Base-by-base conservation (phyloP, 2,113 vertebrate genomes). In the Bagarius yarrelli region DNA sequence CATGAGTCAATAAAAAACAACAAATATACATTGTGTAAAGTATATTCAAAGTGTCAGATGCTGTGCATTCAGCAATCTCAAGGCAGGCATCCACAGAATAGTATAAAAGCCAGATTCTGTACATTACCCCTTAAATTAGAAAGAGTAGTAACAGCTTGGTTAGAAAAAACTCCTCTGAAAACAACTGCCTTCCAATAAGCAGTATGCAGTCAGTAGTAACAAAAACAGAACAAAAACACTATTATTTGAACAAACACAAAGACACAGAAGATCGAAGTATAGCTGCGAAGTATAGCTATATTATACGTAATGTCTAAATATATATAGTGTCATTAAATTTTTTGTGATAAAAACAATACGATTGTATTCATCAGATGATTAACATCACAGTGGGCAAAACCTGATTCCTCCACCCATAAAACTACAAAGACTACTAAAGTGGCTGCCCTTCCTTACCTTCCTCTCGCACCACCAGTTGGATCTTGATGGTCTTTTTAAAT, bases 401-500 rank as follows among this genome's bases (percentile, higher is more conserved):
- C 70, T 15, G 34, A 25, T 27, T 19, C 19, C 21, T 32, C 4
- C 32, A 23, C 70, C 30, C n/a, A 21, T 53, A 32, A 53, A 72
- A 13, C 69, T n/a, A n/a, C n/a, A n/a, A 11, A 36, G 19, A 36
- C 63, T 23, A 47, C 34, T 47, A 16, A 15, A 27, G 15, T 47
- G 40, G 18, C 3, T 30, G 25, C 16, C 5, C 12, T 34, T 23
- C 13, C 90, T 61, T 90, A 99, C 98, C 95, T 90, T 94, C 88
- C 82, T 93, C 91, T 19, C 89, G 94, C 88, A 99, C 98, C 5
- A 86, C 93, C 82, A 99, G 91, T 0, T 91, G 88, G 88, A 99
- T 96, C 44, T 70, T 1, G 78, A 92, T 91, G 0, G 76, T 88
- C 60, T 88, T 86, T 1, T 57, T 85, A 82, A 91, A 86, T 0